phyloP scores from a whole-genome alignment of 1,140 invertebrate genomes.

The Pachyrhynchus sulphureomaculatus region DNA sequence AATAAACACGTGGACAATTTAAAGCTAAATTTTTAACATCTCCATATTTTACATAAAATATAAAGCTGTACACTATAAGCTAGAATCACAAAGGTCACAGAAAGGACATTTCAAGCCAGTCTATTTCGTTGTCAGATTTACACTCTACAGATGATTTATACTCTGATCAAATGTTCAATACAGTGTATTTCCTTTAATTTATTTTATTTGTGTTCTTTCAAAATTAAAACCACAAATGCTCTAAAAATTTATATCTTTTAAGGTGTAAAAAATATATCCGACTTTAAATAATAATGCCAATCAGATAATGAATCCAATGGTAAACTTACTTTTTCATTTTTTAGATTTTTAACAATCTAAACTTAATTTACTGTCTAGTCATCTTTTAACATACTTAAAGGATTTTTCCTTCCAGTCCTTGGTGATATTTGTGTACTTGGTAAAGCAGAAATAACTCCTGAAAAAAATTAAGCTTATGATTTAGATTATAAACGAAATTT shows the following conservation, averaged over 20 bases:
- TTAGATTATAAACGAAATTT: no score
- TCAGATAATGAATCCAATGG: neutral
- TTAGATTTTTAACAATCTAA: neutral
- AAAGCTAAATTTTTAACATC: constrained; percentile 11
- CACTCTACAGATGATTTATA: no score
- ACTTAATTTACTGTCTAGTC: constrained; percentile 24
- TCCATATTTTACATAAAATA: neutral
- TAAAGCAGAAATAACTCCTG: constrained; percentile 6
- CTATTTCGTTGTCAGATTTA: neutral
- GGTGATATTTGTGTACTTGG: constrained; percentile 4
- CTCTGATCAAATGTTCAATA: no score
- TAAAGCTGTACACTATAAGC: constrained; percentile 34
- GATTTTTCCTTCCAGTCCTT: constrained; percentile 36
- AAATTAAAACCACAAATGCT: no score
- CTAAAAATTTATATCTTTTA: no score
- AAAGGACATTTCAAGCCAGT: neutral
- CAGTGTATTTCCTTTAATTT: no score
- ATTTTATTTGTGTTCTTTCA: no score
- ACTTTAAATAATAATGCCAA: neutral
- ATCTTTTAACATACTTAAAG: constrained; percentile 37
- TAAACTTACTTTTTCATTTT: neutral
- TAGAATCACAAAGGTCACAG: constrained; percentile 29
- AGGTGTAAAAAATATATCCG: neutral
- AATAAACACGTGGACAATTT: neutral
- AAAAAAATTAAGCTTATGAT: no score